Percentiles rank a stretch among this genome's conserved stretches.
These are phyloP conservation scores for Drosophila busckii DNA, from an alignment of 1,140 invertebrate species.

Conservation along the genomic window DNA sequence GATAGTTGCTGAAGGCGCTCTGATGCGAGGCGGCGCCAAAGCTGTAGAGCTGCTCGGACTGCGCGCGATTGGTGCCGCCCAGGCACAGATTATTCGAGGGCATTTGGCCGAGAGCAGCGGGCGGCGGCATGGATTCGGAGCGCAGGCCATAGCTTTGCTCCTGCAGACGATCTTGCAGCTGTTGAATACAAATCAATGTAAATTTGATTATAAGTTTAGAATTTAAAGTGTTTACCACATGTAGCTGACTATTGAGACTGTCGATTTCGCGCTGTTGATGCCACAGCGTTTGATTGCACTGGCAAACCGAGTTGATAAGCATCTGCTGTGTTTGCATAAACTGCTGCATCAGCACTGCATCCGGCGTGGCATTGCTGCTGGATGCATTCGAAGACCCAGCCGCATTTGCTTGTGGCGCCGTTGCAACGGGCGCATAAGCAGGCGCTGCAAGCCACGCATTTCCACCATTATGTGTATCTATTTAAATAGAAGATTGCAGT, in stretches of 20 bases:
- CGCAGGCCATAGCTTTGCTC: conserved; percentile 51
- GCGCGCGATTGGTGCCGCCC: conserved; percentile 51
- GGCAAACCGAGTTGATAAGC: conserved; percentile 82
- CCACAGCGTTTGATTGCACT: conserved; percentile 83
- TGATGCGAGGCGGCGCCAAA: conserved; percentile 36
- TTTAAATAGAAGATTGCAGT: neutral
- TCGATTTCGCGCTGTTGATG: conserved; percentile 83
- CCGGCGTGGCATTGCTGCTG: conserved; percentile 34
- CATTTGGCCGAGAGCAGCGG: conserved; percentile 23
- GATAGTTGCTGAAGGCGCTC: conserved; percentile 68
- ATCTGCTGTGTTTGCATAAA: conserved; percentile 83
- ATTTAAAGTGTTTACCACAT: conserved; percentile 33
- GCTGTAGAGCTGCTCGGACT: conserved; percentile 65
- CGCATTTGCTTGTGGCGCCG: conserved; percentile 10
- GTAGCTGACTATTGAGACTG: conserved; percentile 62
- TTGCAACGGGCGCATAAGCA: conserved; percentile 26
- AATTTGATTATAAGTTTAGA: neutral
- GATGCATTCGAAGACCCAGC: conserved; percentile 46
- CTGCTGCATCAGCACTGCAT: conserved; percentile 79
- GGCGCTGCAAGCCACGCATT: conserved; percentile 46
- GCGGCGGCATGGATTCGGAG: conserved; percentile 65
- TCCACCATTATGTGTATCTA: conserved; percentile 36
- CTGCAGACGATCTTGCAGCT: conserved; percentile 71
- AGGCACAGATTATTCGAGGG: conserved; percentile 61
- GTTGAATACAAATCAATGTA: neutral